phyloP scores from a whole-genome alignment of 2,888 invertebrate species.

The Lydus trimaculatus region DNA sequence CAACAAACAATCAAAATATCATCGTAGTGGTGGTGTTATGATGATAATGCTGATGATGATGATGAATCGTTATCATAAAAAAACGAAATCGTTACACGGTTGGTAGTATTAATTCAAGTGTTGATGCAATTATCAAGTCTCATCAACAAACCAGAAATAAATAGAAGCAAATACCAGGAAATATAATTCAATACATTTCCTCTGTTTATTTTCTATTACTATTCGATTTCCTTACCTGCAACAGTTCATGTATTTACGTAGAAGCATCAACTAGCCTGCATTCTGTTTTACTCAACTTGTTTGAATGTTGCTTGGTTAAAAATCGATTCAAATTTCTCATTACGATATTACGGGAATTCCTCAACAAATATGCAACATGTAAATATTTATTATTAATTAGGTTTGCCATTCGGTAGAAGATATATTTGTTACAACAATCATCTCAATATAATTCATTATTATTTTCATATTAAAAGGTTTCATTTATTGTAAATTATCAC shows the following conservation, averaged over 20 bases:
- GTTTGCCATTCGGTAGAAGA: not conserved
- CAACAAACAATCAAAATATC: not conserved
- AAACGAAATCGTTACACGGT: not conserved
- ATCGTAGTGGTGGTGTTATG: no score
- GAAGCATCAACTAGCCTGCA: not conserved
- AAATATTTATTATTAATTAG: not conserved
- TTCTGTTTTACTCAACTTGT: not conserved
- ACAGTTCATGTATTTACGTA: not conserved
- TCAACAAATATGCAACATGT: not conserved
- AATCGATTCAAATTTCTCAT: not conserved
- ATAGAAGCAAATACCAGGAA: not conserved
- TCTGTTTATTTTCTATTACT: not conserved
- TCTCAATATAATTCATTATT: not conserved
- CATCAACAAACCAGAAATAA: not conserved
- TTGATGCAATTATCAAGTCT: not conserved
- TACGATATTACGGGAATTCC: no score
- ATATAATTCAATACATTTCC: not conserved
- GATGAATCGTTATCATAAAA: not conserved
- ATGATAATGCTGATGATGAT: not conserved
- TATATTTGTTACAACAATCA: not conserved
- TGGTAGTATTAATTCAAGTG: not conserved
- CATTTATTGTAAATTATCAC: slow-evolving; percentile 20
- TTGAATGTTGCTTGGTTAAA: not conserved
- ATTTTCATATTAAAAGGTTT: not conserved
- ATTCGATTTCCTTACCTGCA: not conserved